Conservation (phyloP, 1,140 invertebrate genomes). For the Ylistrum balloti region DNA sequence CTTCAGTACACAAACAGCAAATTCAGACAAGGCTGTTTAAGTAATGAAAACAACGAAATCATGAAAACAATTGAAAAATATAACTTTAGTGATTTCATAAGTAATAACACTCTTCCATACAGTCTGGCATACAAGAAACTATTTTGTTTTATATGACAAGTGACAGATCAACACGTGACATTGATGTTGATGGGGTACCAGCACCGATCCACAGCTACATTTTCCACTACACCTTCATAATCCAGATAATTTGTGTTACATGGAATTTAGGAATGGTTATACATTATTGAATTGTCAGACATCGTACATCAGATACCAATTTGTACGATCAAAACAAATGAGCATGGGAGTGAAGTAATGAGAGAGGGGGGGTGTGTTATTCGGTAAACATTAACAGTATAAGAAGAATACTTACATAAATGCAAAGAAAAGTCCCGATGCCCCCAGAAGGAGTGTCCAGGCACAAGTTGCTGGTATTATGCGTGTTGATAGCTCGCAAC, state of each 20-base stretch:
- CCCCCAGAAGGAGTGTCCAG: constrained; percentile 94
- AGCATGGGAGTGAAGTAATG: neutral
- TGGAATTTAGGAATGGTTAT: too few relatives aligned
- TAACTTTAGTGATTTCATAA: too few relatives aligned
- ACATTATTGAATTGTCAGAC: neutral
- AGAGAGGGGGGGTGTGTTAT: constrained; percentile 40
- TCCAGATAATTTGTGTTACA: too few relatives aligned
- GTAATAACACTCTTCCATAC: too few relatives aligned
- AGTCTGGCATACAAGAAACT: too few relatives aligned
- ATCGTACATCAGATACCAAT: neutral
- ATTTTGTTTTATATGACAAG: neutral
- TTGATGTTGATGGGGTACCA: neutral
- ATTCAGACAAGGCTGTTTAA: too few relatives aligned
- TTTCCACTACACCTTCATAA: neutral
- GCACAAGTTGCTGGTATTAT: constrained; percentile 96
- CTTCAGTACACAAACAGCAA: too few relatives aligned
- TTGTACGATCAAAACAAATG: neutral
- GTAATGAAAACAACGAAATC: too few relatives aligned
- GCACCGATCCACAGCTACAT: neutral
- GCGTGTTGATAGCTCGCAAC: constrained; percentile 77
- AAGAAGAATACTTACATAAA: constrained; percentile 93
- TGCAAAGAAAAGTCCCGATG: constrained; percentile 96
- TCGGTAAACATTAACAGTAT: neutral
- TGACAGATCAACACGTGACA: constrained; percentile 14
- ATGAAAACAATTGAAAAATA: too few relatives aligned